Base-by-base conservation (phyloP, 1,140 invertebrate species). In the Idris sp. region DNA sequence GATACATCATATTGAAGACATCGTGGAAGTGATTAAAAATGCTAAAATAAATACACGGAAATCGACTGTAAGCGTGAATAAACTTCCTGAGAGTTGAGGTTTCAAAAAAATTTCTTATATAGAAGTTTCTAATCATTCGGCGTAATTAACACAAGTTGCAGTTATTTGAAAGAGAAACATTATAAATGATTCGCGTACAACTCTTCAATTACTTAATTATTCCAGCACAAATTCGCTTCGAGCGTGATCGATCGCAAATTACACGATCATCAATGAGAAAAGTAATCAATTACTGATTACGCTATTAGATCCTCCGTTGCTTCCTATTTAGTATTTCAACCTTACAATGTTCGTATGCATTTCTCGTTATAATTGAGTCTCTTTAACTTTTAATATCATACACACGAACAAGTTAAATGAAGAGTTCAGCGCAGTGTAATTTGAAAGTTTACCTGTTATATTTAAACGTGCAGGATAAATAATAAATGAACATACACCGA, bases 41-140 rank as follows among this genome's bases (percentile, higher is more conserved):
- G n/a, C n/a, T 10, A 49, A 49, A 49, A 44, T 33, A 61, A 62
- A 31, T 41, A 49, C 13, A 25, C 35, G 26, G 44, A 38, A 51
- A 51, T 51, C 43, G 16, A 49, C 40, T 36, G 25, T 9, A 13
- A 7, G 25, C 44, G 33, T 31, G 49, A 49, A 36, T 40, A n/a
- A 22, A 33, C 38, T 59, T 46, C 41, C 54, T 59, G 9, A 46
- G n/a, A n/a, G n/a, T n/a, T n/a, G n/a, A n/a, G n/a, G n/a, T n/a
- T n/a, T n/a, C n/a, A n/a, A n/a, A n/a, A n/a, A n/a, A n/a, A n/a
- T n/a, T n/a, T n/a, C n/a, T n/a, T n/a, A n/a, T n/a, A n/a, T 33
- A 9, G 15, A 11, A 48, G 28, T 51, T 51, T 51, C 48, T 51
- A 51, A 51, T 35, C 31, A 36, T 25, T 33, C 31, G 31, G 9